Evolutionary conservation across 2,113 vertebrate species (phyloP).

Genomic region (Paramormyrops kingsleyae): DNA sequence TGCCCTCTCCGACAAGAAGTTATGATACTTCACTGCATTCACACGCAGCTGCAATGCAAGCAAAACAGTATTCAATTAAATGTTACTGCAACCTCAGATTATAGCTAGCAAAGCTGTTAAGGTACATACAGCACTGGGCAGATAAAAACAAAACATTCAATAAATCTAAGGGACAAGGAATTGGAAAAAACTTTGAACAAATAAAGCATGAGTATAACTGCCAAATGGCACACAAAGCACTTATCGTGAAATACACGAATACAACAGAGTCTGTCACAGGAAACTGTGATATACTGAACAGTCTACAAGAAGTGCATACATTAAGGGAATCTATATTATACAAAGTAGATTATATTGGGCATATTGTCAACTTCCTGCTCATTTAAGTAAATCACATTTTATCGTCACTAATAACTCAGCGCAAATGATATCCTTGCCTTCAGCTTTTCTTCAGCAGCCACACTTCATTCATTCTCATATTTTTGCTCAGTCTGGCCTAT

Average conservation of each 20-base stretch:
- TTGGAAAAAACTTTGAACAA: neutral
- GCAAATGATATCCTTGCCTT: neutral
- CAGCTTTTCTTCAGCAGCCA: neutral
- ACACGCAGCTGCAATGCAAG: slow-evolving; percentile 70
- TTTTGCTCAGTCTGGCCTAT: neutral
- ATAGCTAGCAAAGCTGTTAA: neutral
- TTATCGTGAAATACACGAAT: neutral
- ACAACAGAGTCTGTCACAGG: neutral
- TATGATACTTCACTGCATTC: slow-evolving; percentile 77
- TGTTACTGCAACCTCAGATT: neutral
- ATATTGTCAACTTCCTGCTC: neutral
- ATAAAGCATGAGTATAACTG: neutral
- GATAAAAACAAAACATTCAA: neutral
- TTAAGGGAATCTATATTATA: neutral
- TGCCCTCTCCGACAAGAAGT: slow-evolving; percentile 84
- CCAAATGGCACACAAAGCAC: neutral
- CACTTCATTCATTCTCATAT: neutral
- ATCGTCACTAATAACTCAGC: neutral
- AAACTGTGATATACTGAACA: neutral
- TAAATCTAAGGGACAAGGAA: neutral
- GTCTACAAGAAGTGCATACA: neutral
- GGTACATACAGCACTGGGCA: neutral
- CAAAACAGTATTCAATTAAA: neutral
- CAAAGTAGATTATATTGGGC: neutral
- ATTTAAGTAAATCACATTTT: neutral